phyloP scores from a whole-genome alignment of 2,113 vertebrate genomes.

The Elanoides forficatus region DNA sequence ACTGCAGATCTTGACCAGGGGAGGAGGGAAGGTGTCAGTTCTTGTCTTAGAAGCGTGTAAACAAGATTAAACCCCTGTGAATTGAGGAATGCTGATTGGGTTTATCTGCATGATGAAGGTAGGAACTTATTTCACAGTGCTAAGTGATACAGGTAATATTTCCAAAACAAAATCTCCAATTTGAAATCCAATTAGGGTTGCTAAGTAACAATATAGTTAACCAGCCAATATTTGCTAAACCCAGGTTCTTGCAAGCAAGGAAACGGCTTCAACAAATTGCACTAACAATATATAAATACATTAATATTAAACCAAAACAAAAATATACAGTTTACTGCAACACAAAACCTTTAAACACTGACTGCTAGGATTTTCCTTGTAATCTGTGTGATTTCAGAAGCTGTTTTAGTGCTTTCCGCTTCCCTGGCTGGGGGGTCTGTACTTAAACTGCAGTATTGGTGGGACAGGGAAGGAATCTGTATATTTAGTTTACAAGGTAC shows the following conservation, averaged over 20 bases:
- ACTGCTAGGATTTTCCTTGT: neutral
- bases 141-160: conserved; percentile 58
- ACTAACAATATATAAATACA: conserved; percentile 33
- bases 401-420: neutral
- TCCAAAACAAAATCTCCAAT: conserved; percentile 57
- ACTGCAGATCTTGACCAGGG: neutral
- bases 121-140: conserved; percentile 21
- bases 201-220: conserved; percentile 62
- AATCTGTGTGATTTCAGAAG: neutral
- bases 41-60: neutral
- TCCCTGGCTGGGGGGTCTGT: neutral
- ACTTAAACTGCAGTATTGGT: neutral
- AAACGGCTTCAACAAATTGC: conserved; percentile 23
- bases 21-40: neutral
- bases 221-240: conserved; percentile 62
- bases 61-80: neutral
- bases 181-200: conserved; percentile 68
- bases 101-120: conserved; percentile 25
- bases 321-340: neutral
- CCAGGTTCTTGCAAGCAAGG: conserved; percentile 19
- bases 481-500: neutral
- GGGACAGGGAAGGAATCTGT: neutral
- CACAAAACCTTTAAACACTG: neutral
- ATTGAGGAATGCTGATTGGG: neutral
- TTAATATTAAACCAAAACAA: conserved; percentile 20